Conservation (phyloP, 2,113 vertebrate species). For the Monopterus albus region DNA sequence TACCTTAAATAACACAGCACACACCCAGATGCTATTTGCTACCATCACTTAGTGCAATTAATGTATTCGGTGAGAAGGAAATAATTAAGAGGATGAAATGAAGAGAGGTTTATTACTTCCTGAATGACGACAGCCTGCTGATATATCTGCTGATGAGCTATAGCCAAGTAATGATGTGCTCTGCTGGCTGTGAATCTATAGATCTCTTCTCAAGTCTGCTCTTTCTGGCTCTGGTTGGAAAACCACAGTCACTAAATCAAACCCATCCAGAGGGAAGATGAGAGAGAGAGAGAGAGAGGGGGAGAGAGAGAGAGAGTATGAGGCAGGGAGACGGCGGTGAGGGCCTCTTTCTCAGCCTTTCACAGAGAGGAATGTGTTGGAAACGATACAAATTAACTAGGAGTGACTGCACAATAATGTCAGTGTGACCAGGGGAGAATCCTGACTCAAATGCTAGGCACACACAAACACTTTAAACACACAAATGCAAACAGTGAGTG, state of each 20-base stretch:
- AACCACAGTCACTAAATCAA: conserved; percentile 80
- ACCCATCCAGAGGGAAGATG: conserved; percentile 60
- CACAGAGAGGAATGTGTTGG: conserved; percentile 74
- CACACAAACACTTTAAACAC: conserved; percentile 56
- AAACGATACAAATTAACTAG: conserved; percentile 74
- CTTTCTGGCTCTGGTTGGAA: conserved; percentile 68
- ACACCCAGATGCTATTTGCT: conserved; percentile 14
- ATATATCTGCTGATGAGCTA: conserved; percentile 75
- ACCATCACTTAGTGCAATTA: conserved; percentile 49
- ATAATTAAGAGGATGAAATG: conserved; percentile 65
- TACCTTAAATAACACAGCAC: conserved; percentile 2
- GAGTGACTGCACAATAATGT: conserved; percentile 78
- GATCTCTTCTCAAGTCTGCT: conserved; percentile 64
- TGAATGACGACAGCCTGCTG: conserved; percentile 60
- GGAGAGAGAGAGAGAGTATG: conserved; percentile 14
- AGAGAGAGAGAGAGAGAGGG: conserved; percentile 32
- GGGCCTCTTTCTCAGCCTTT: conserved; percentile 57
- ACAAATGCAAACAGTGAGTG: conserved; percentile 67
- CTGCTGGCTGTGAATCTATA: conserved; percentile 70
- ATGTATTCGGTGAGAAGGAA: conserved; percentile 45
- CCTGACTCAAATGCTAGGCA: conserved; percentile 48
- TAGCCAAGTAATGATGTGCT: conserved; percentile 75
- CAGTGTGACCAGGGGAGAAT: conserved; percentile 76
- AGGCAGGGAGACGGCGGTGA: conserved; percentile 23
- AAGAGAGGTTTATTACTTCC: conserved; percentile 70